Conservation (phyloP, 2,113 vertebrate species). For the Pao palembangensis region DNA sequence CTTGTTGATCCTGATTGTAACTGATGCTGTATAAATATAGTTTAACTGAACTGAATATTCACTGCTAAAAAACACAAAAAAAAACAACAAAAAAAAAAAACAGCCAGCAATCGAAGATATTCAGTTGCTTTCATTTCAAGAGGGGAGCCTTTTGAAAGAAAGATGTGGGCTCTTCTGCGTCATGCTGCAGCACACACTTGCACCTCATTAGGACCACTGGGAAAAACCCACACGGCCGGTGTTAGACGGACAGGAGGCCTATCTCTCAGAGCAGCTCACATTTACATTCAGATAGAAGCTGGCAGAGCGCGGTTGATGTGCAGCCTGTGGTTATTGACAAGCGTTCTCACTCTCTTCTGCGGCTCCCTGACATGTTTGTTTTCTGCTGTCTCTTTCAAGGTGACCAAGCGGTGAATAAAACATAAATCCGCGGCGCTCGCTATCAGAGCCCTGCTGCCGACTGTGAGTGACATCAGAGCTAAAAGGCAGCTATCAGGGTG, state of each 20-base stretch:
- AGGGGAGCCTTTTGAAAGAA: no score
- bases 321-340: conserved; percentile 26
- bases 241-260: not conserved
- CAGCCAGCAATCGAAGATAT: no score
- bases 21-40: no score
- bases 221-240: not conserved
- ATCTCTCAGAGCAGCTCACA: not conserved
- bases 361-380: conserved; percentile 35
- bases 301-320: not conserved
- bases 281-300: conserved; percentile 3
- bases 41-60: no score
- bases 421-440: conserved; percentile 30
- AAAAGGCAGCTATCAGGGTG: conserved; percentile 6
- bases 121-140: no score
- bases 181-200: not conserved
- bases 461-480: not conserved
- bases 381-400: conserved; percentile 36
- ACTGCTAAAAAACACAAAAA: no score
- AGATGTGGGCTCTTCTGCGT: no score
- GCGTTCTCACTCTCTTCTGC: not conserved
- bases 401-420: conserved; percentile 53
- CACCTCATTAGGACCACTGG: not conserved
- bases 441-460: conserved; percentile 8
- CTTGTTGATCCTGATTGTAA: no score
- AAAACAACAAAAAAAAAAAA: no score